Evolutionary conservation across 2,113 vertebrate species (phyloP), one percentile per base, ranked within the genome.

Genomic region (Aptenodytes forsteri): DNA sequence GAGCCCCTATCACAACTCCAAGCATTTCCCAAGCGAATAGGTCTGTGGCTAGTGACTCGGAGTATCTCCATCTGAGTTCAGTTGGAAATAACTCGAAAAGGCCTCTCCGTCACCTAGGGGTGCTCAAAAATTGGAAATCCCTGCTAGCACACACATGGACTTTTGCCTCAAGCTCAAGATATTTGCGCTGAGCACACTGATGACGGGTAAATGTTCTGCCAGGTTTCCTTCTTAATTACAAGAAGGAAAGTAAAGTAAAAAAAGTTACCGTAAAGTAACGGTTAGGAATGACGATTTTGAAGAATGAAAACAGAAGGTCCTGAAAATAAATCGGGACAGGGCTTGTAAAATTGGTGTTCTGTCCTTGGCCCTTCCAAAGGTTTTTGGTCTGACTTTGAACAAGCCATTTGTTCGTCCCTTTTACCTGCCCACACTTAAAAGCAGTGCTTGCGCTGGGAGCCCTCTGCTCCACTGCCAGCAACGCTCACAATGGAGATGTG

Each of bases 401-500:
- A 27, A 64, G 34, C 5, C 18, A 11, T 21, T 30, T 21, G 36
- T 16, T 87, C 4, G 3, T 32, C 26, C 32, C 54, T 44, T 26
- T 32, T 26, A 32, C 44, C 16, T 13, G 4, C 29, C 5, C 8
- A 4, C 25, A 8, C n/a, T 8, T 4, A 29, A 26, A 36, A n/a
- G 40, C 62, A 16, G 54, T 2, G 26, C 27, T 32, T 8, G 49
- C 2, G 8, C 27, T 8, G 0, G 20, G 26, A 38, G 49, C 49
- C 17, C 52, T 9, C 58, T 20, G 72, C 54, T 61, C 38, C 26
- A 0, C 46, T 13, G 30, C 46, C 75, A 19, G 56, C 21, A 2
- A 6, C 0, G 54, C 32, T 59, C 2, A 3, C 55, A 1, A 5
- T 0, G 21, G 40, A 25, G 64, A 25, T 2, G 26, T 14, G 44